These are phyloP conservation scores for Eira barbara DNA, from an alignment of 2,113 vertebrate genomes.

Conservation along the genomic window DNA sequence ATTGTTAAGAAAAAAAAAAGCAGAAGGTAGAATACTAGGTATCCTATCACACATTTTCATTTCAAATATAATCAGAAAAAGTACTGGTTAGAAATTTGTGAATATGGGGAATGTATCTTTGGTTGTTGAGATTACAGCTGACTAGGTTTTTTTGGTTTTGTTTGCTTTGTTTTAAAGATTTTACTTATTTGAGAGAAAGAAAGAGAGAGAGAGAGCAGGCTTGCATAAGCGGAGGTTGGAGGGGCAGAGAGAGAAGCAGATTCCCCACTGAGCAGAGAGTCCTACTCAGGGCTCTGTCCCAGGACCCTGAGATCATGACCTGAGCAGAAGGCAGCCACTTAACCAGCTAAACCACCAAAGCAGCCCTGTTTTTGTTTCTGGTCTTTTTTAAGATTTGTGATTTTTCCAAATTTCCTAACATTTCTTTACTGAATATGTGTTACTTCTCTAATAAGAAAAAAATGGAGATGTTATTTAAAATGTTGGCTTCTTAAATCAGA, in stretches of 20 bases:
- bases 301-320: no score
- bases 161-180: background rate
- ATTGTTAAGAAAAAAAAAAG: background rate
- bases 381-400: background rate
- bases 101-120: background rate
- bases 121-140: background rate
- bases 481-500: background rate
- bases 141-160: background rate
- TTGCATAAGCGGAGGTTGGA: background rate
- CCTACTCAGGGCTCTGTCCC: no score
- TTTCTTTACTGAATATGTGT: background rate
- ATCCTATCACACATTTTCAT: background rate
- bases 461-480: background rate
- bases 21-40: background rate
- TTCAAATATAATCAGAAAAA: background rate
- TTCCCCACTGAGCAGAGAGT: no score
- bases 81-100: background rate
- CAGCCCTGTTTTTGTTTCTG: background rate
- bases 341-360: background rate
- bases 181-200: background rate
- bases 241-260: background rate
- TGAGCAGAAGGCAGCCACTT: background rate
- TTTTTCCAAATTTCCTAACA: background rate
- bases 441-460: background rate
- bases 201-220: no score